phyloP scores from a whole-genome alignment of 2,113 vertebrate species.

The Stictonetta naevosa region DNA sequence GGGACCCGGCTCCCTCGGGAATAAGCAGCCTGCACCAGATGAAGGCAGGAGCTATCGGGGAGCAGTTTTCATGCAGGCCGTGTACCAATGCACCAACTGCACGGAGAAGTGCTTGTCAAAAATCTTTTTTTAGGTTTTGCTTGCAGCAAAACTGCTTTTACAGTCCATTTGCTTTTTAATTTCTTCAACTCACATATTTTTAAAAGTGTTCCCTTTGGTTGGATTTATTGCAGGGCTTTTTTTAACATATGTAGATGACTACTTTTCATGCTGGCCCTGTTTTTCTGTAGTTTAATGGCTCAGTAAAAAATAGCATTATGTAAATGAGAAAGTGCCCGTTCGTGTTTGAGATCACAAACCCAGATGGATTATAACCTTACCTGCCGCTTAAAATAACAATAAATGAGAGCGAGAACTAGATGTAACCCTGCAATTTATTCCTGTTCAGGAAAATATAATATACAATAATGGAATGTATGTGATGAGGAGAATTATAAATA shows the following conservation, averaged over 20 bases:
- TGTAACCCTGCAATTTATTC: neutral
- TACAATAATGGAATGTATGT: neutral
- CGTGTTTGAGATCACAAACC: conserved; percentile 48
- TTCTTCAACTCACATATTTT: neutral
- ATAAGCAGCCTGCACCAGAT: neutral
- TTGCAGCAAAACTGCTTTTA: conserved; percentile 19
- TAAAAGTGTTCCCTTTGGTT: neutral
- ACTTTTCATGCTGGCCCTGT: conserved; percentile 26
- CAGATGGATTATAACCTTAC: conserved; percentile 58
- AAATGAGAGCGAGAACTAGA: neutral
- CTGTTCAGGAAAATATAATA: neutral
- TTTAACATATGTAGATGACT: conserved; percentile 57
- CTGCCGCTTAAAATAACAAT: conserved; percentile 58
- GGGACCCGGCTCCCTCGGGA: neutral
- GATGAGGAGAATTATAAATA: neutral
- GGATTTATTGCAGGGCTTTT: conserved; percentile 46
- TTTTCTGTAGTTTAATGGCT: conserved; percentile 64
- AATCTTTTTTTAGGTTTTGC: conserved; percentile 15
- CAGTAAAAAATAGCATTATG: conserved; percentile 66
- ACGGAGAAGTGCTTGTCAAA: neutral
- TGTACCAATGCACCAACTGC: neutral
- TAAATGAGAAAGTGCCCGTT: conserved; percentile 62
- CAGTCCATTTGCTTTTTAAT: conserved; percentile 48
- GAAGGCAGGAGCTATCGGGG: neutral
- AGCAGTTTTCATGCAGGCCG: neutral